These are phyloP conservation scores for Agonopterix heracliana DNA, from an alignment of 2,888 invertebrate species.

Conservation along the genomic window DNA sequence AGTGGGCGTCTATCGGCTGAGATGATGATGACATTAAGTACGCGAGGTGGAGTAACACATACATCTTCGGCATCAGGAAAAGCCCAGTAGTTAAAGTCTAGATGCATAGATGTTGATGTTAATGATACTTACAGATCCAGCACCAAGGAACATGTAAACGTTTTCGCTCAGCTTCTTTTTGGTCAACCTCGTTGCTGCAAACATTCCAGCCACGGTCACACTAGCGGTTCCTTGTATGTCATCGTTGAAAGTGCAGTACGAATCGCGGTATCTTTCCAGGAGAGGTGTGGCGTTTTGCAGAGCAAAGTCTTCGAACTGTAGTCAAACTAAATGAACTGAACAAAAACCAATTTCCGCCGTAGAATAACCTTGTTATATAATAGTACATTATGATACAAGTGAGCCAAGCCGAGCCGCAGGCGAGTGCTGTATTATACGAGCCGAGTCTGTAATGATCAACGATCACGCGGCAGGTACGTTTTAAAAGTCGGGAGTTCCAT, in stretches of 20 bases:
- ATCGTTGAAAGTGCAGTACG: conserved; percentile 97
- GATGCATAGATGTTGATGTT: not conserved
- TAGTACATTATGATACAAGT: too few relatives aligned
- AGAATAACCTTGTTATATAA: too few relatives aligned
- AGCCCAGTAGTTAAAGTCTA: not conserved
- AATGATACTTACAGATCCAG: conserved; percentile 77
- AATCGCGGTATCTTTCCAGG: conserved; percentile 88
- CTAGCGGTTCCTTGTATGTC: conserved; percentile 98
- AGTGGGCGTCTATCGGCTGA: too few relatives aligned
- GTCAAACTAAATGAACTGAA: conserved; percentile 26
- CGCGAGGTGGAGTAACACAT: not conserved
- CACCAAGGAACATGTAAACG: conserved; percentile 90
- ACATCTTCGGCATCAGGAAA: not conserved
- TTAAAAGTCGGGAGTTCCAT: too few relatives aligned
- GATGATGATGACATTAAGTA: too few relatives aligned
- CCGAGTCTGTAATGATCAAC: too few relatives aligned
- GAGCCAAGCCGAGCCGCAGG: too few relatives aligned
- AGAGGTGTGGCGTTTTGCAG: conserved; percentile 94
- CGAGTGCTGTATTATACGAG: too few relatives aligned
- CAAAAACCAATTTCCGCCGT: too few relatives aligned
- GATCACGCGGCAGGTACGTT: too few relatives aligned
- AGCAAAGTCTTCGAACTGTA: conserved; percentile 96
- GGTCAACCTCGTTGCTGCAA: conserved; percentile 82
- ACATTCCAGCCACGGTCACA: conserved; percentile 92
- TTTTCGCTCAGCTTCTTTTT: conserved; percentile 86